These are phyloP conservation scores for Dipus sagitta DNA, from an alignment of 2,797 vertebrate genomes.

Conservation along the genomic window DNA sequence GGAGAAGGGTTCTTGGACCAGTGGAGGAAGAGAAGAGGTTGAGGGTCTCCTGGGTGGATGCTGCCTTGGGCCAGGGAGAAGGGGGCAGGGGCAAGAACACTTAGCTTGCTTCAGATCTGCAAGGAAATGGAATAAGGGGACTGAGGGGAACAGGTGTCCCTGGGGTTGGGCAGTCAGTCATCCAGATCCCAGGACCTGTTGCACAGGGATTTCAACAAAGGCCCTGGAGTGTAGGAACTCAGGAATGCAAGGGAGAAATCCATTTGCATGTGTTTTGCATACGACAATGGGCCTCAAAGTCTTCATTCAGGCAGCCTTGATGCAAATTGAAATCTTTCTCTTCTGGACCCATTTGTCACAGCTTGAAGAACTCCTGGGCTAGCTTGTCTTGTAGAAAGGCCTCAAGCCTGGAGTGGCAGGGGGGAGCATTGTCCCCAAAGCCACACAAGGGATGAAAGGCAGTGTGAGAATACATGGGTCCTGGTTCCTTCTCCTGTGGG, in stretches of 20 bases:
- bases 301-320: slow-evolving; percentile 8
- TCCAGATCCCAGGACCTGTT: neutral
- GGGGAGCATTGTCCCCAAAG: neutral
- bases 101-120: neutral
- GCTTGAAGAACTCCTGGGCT: neutral
- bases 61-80: neutral
- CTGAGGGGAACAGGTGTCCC: neutral
- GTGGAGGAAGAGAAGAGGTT: neutral
- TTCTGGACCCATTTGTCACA: neutral
- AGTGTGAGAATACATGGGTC: neutral
- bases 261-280: slow-evolving; percentile 36
- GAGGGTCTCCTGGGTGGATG: rapidly evolving
- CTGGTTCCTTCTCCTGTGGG: neutral
- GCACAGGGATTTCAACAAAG: neutral
- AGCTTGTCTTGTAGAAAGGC: neutral
- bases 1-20: neutral
- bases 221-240: neutral
- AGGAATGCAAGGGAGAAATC: neutral
- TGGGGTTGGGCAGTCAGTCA: neutral
- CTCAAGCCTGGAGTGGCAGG: too few species aligned
- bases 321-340: neutral
- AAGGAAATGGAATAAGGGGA: neutral
- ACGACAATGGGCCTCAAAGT: neutral
- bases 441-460: neutral
- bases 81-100: neutral